These are phyloP conservation scores for Phoronis australis DNA, from an alignment of 2,888 invertebrate species.

Conservation along the genomic window DNA sequence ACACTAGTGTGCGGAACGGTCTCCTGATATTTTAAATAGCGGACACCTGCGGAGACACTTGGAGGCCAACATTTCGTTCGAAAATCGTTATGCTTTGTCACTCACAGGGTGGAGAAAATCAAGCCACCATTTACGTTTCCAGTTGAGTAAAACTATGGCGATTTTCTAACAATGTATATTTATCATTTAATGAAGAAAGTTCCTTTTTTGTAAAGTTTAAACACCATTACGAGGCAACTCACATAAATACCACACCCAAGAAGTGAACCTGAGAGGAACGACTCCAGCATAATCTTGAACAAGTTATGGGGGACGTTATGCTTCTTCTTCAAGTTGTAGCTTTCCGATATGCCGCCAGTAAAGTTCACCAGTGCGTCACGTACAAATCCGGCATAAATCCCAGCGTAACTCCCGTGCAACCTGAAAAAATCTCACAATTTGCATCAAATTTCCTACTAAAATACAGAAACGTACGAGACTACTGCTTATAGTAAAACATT, in stretches of 20 bases:
- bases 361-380: constrained; percentile 44
- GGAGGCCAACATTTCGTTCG: no score
- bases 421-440: constrained; percentile 16
- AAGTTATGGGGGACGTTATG: constrained; percentile 26
- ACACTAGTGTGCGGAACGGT: no score
- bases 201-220: no score
- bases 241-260: constrained; percentile 35
- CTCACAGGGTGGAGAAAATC: no score
- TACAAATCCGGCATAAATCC: constrained; percentile 40
- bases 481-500: neutral
- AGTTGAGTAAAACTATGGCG: no score
- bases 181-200: no score
- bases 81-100: no score
- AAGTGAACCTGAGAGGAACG: constrained; percentile 38
- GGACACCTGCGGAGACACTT: no score
- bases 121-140: no score
- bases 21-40: no score
- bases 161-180: no score
- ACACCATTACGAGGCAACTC: no score
- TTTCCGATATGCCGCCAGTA: constrained; percentile 46
- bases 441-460: neutral
- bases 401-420: constrained; percentile 38
- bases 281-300: constrained; percentile 30
- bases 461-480: neutral
- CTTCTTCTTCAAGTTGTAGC: constrained; percentile 26